phyloP scores from a whole-genome alignment of 2,797 vertebrate genomes.

The Centropyge bicolor region DNA sequence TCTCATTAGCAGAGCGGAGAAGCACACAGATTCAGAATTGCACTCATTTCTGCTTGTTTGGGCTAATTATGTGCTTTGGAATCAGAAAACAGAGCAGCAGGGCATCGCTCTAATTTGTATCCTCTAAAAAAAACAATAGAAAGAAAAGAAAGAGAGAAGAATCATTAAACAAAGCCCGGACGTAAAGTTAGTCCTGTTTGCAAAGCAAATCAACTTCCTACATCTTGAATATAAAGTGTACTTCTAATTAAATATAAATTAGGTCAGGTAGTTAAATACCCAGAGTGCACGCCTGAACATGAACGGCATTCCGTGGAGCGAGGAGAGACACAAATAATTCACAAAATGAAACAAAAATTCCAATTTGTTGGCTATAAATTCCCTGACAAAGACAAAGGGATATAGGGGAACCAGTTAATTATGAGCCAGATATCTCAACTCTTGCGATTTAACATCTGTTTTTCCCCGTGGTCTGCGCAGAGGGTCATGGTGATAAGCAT shows the following conservation, averaged over 20 bases:
- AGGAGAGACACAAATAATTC: conserved; percentile 22
- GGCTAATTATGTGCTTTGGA: conserved; percentile 84
- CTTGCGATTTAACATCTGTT: conserved; percentile 1
- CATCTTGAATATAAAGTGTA: conserved; percentile 59
- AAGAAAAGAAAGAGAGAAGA: conserved; percentile 37
- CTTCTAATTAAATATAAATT: conserved; percentile 76
- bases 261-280: conserved; percentile 62
- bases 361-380: conserved; percentile 37
- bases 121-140: conserved; percentile 50
- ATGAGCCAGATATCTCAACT: conserved; percentile 10
- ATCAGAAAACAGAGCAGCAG: conserved; percentile 81
- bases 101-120: conserved; percentile 82
- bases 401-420: neutral
- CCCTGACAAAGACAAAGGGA: neutral
- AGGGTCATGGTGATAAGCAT: neutral
- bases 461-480: neutral
- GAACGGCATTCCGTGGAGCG: conserved; percentile 21
- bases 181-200: conserved; percentile 70
- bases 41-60: conserved; percentile 82
- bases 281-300: conserved; percentile 40
- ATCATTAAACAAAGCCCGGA: conserved; percentile 73
- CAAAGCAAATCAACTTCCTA: conserved; percentile 47
- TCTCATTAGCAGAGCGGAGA: conserved; percentile 78
- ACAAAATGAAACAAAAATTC: conserved; percentile 35
- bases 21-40: conserved; percentile 73